Percentiles rank a stretch among this genome's conserved stretches.
Evolutionary conservation across 1,140 invertebrate genomes (phyloP).

Genomic region (Gryon sp.): DNA sequence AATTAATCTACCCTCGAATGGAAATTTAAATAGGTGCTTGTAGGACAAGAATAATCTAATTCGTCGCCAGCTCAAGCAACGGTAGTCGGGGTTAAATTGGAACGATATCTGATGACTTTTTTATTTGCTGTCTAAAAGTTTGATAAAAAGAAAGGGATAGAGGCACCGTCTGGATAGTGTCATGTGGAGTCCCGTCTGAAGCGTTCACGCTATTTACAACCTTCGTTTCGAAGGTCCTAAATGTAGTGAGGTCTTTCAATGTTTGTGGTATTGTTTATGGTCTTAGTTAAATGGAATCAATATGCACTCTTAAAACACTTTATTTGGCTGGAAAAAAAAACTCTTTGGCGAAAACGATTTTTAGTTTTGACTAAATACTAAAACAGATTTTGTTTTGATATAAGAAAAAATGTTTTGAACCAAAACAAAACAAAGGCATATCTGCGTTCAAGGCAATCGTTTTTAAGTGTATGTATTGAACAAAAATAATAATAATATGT

Average conservation of each 20-base stretch:
- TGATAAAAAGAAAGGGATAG: slow-evolving; percentile 66
- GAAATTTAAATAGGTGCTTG: slow-evolving; percentile 15
- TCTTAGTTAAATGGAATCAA: slow-evolving; percentile 24
- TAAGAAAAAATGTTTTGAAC: no score
- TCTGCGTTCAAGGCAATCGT: no score
- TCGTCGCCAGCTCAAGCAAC: slow-evolving; percentile 45
- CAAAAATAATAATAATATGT: no score
- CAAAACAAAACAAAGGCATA: no score
- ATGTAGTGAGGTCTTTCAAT: slow-evolving; percentile 27
- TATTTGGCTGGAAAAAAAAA: no score
- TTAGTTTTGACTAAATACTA: no score
- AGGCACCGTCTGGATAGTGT: slow-evolving; percentile 66
- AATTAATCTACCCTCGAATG: neutral
- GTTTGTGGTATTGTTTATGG: slow-evolving; percentile 32
- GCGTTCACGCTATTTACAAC: slow-evolving; percentile 56
- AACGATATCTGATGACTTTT: slow-evolving; percentile 66
- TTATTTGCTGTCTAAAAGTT: slow-evolving; percentile 71
- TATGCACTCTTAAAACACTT: no score
- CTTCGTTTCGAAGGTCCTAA: slow-evolving; percentile 12
- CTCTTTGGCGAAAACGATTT: no score
- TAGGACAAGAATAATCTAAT: slow-evolving; percentile 22
- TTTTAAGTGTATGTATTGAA: no score
- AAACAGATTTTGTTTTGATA: no score
- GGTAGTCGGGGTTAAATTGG: slow-evolving; percentile 59
- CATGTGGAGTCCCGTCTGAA: slow-evolving; percentile 44